Evolutionary conservation across 2,113 vertebrate species (phyloP).

Genomic region (Trichechus manatus): DNA sequence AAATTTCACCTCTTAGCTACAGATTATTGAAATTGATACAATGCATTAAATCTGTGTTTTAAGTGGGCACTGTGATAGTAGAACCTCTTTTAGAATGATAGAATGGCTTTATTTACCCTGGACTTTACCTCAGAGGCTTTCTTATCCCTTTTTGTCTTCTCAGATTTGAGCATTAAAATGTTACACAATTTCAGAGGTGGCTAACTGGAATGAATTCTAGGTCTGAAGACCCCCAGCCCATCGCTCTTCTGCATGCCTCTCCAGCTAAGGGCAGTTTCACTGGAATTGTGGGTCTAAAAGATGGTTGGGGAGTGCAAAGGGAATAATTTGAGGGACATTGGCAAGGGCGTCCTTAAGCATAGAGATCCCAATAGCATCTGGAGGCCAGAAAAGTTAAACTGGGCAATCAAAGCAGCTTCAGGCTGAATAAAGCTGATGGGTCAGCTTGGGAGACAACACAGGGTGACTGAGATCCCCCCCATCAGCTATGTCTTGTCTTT

Average conservation of each 20-base stretch:
- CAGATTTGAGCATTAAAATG: constrained; percentile 37
- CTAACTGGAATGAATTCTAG: not conserved
- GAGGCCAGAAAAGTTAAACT: constrained; percentile 16
- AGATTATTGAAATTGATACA: not conserved
- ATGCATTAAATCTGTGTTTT: not conserved
- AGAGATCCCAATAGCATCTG: not conserved
- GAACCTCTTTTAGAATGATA: not conserved
- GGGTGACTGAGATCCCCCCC: not conserved
- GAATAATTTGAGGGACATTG: not conserved
- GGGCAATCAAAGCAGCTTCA: not conserved
- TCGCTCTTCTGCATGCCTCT: not conserved
- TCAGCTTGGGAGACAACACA: not conserved
- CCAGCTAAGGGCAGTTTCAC: not conserved
- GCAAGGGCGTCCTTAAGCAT: not conserved
- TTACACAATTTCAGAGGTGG: not conserved
- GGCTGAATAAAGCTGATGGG: not conserved
- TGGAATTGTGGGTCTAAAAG: not conserved
- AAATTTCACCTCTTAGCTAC: not conserved
- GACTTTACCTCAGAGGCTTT: not conserved
- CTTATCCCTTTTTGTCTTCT: not conserved
- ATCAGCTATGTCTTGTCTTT: not conserved
- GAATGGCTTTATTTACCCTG: constrained; percentile 25
- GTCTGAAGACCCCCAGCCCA: not conserved
- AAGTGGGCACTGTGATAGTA: not conserved
- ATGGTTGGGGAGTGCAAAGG: not conserved